Conservation (phyloP, 2,113 vertebrate species). For the Trichomycterus rosablanca region DNA sequence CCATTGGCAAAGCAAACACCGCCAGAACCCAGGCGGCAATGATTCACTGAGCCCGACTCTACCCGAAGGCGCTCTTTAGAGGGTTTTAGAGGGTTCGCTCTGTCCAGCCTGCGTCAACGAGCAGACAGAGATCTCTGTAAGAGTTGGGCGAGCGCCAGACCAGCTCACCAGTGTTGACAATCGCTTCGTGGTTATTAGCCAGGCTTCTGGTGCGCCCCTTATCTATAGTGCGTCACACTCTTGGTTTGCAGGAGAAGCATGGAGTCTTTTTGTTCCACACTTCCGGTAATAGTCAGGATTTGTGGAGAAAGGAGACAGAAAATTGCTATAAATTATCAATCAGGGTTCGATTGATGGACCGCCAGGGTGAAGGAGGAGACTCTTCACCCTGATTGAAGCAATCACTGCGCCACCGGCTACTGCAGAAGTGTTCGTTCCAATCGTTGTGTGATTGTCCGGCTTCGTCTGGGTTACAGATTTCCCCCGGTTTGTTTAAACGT, state of each 20-base stretch:
- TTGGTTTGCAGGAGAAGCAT: no score
- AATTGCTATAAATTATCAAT: slow-evolving; percentile 52
- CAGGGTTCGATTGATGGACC: slow-evolving; percentile 52
- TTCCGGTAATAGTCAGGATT: slow-evolving; percentile 39
- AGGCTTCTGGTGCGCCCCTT: no score
- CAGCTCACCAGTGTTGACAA: slow-evolving; percentile 33
- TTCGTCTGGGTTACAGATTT: neutral
- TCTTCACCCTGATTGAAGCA: slow-evolving; percentile 20
- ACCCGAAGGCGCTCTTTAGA: slow-evolving; percentile 25
- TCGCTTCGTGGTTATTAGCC: no score
- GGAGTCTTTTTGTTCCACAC: no score
- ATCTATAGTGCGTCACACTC: slow-evolving; percentile 14
- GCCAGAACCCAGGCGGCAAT: slow-evolving; percentile 6
- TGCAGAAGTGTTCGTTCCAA: slow-evolving; percentile 3
- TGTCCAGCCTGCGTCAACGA: slow-evolving; percentile 32
- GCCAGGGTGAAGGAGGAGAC: slow-evolving; percentile 48
- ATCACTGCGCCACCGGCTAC: slow-evolving; percentile 14
- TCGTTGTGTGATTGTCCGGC: neutral
- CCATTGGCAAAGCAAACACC: slow-evolving; percentile 18
- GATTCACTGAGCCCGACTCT: slow-evolving; percentile 35
- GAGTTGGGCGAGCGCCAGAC: slow-evolving; percentile 33
- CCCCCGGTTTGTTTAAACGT: slow-evolving; percentile 32
- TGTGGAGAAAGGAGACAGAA: slow-evolving; percentile 41
- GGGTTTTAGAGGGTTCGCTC: slow-evolving; percentile 31
- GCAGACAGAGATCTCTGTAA: slow-evolving; percentile 37